phyloP scores from a whole-genome alignment of 2,888 invertebrate species.

The Scaptomyza flava region DNA sequence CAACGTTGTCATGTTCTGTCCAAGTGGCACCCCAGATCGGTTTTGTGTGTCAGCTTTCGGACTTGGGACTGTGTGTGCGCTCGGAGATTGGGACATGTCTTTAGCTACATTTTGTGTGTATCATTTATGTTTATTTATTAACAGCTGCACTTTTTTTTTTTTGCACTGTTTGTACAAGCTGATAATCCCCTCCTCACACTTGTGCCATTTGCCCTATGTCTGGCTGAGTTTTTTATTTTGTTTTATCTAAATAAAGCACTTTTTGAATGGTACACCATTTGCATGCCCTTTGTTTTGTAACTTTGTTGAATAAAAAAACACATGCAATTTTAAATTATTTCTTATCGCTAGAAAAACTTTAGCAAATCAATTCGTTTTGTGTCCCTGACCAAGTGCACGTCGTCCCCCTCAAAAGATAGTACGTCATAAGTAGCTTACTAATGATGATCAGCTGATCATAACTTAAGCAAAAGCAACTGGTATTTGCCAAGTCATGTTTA shows the following conservation, averaged over 20 bases:
- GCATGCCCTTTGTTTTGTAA: slow-evolving; percentile 24
- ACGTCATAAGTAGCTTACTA: slow-evolving; percentile 37
- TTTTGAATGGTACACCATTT: slow-evolving; percentile 16
- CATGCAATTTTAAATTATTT: slow-evolving; percentile 43
- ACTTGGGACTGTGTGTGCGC: slow-evolving; percentile 24
- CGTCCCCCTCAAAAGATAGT: slow-evolving; percentile 20
- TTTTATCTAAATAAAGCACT: slow-evolving; percentile 33
- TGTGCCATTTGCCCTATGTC: slow-evolving; percentile 37
- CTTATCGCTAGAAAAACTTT: slow-evolving; percentile 40
- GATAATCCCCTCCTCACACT: slow-evolving; percentile 1
- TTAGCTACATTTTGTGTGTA: slow-evolving; percentile 46
- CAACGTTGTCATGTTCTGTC: slow-evolving; percentile 48
- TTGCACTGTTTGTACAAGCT: slow-evolving; percentile 20
- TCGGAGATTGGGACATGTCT: slow-evolving; percentile 60
- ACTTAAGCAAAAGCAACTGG: slow-evolving; percentile 10
- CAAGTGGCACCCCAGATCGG: slow-evolving; percentile 31
- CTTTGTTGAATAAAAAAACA: slow-evolving; percentile 12
- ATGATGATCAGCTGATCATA: slow-evolving; percentile 33
- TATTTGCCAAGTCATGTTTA: slow-evolving; percentile 22
- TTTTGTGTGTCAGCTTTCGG: slow-evolving; percentile 61
- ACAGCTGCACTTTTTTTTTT: slow-evolving; percentile 38
- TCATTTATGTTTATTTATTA: slow-evolving; percentile 49
- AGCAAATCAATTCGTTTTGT: slow-evolving; percentile 12
- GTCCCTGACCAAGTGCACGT: slow-evolving; percentile 73
- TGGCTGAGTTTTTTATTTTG: slow-evolving; percentile 9